Evolutionary conservation across 2,888 invertebrate species (phyloP).

Genomic region (Phorcus lineatus): DNA sequence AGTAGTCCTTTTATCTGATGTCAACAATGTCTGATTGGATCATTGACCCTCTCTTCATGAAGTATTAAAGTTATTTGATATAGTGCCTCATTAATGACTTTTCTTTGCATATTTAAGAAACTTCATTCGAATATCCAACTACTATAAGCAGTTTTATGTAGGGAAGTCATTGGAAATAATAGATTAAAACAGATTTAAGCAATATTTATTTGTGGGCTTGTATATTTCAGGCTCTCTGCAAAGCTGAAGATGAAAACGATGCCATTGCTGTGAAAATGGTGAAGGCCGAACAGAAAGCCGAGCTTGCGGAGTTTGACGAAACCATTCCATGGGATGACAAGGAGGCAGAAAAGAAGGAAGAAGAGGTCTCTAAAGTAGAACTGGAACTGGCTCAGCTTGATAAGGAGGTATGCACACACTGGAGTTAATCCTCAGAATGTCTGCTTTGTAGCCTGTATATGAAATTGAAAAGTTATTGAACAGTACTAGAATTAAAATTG

Average conservation of each 20-base stretch:
- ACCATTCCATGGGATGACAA: slow-evolving; percentile 90
- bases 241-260: slow-evolving; percentile 96
- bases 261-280: slow-evolving; percentile 92
- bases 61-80: no score
- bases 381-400: slow-evolving; percentile 75
- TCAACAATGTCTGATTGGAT: no score
- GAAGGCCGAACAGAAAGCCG: slow-evolving; percentile 85
- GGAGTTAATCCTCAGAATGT: background rate
- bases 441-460: background rate
- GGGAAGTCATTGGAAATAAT: no score
- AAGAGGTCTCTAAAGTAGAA: slow-evolving; percentile 74
- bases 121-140: no score
- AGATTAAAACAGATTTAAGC: no score
- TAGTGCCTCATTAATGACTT: no score
- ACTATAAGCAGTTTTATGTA: no score
- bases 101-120: no score
- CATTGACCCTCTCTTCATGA: no score
- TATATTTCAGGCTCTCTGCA: slow-evolving; percentile 83
- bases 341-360: slow-evolving; percentile 66
- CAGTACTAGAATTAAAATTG: no score
- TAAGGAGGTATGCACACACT: slow-evolving; percentile 69
- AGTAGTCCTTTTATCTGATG: no score
- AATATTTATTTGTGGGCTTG: background rate
- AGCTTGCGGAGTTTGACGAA: slow-evolving; percentile 95
- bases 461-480: no score